Base-by-base conservation (phyloP, 2,113 vertebrate species). In the Mellivora capensis region DNA sequence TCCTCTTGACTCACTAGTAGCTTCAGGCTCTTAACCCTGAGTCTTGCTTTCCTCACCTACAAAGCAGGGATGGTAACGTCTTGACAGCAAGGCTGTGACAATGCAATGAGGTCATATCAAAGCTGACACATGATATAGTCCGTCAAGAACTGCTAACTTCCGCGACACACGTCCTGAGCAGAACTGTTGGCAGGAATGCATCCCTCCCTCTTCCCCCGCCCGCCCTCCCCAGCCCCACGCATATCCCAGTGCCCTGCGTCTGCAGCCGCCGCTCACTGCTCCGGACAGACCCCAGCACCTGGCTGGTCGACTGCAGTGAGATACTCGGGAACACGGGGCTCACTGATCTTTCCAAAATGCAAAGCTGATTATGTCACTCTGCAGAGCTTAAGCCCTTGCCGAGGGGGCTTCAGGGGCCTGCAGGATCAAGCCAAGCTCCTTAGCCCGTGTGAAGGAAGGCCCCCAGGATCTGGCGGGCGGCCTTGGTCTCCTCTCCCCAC, bases 321-420 rank as follows among this genome's bases (percentile, higher is more conserved):
- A 18, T 12, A 59, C 13, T 10, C 15, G 2, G 88, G 37, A 52
- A 81, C 52, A 23, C 81, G 34, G 92, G 61, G 61, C 76, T 82
- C 93, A 42, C 3, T 15, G 62, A 88, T 54, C 79, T 81, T 81
- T 82, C 88, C 91, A 64, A 92, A 93, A 77, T 64, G 79, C 89
- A 90, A 93, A 89, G 86, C 90, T 94, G 91, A 93, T 95, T 77
- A 97, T 39, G 67, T 95, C 93, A 95, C 77, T 91, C 54, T 21
- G 21, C 57, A 85, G 80, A 90, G 88, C 64, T 71, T 82, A 74
- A 91, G 37, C 67, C 89, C 76, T 59, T 37, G 72, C 37, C 9
- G 25, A 91, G 52, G 79, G 83, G 64, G 85, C 23, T 81, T 20
- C 34, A 6, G 74, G 37, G 67, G 34, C 89, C 93, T 57, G 72